Base-by-base conservation (phyloP, 2,797 vertebrate species). In the Distichodus sexfasciatus region DNA sequence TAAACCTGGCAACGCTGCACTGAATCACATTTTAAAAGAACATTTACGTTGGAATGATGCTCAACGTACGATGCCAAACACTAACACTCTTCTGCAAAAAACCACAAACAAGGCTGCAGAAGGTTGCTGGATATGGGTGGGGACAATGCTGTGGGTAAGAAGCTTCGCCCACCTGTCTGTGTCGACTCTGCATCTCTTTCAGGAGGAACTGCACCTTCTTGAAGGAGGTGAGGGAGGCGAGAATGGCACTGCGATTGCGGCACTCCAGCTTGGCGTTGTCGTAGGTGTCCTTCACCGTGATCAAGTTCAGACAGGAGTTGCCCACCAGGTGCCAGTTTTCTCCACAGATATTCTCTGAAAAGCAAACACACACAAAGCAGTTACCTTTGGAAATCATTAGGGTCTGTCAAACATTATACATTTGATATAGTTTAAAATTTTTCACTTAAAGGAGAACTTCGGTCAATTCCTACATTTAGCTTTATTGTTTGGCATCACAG, bases 151-250 rank as follows among this genome's bases (percentile, higher is more conserved):
- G 10, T 12, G 12, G 26, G 19, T 23, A 11, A 4, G 6, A 14
- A 8, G 43, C 24, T 9, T 35, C 9, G 62, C 94, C 93, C 81
- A 97, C 95, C 84, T 82, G 85, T 53, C 94, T 86, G 31, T 94
- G 94, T 88, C 95, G 92, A 69, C 91, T 92, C 85, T 94, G 92
- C 75, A 99, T 88, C 86, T 98, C 94, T 87, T 96, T 98, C 58
- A 98, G 84, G 64, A 99, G 92, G 77, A 98, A 98, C 67, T 98
- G 96, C 65, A 97, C 95, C 81, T 98, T 97, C 80, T 98, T 98
- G 85, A 92, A 94, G 0, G 93, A 92, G 21, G 96, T 98, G 58
- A 99, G 94, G 0, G 97, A 99, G 31, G 95, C 96, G 83, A 98
- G 85, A 9, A 93, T 85, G 1, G 95, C 96, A 9, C 92, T 95